Evolutionary conservation across 2,797 vertebrate species (phyloP), one percentile per base, ranked within the genome.

Genomic region (Champsocephalus gunnari): DNA sequence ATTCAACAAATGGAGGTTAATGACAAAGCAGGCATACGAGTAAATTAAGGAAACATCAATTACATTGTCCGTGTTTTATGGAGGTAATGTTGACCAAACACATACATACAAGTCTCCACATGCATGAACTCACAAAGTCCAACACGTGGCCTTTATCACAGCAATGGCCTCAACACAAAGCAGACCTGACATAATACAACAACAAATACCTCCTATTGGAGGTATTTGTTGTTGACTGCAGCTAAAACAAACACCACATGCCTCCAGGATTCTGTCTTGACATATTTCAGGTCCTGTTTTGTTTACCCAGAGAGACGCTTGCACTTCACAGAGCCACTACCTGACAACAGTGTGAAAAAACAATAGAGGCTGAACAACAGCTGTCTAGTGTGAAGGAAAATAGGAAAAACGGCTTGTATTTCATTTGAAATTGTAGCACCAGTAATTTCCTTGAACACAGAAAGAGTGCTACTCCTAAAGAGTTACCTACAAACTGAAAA

Each of bases 221-320:
- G 21, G 21, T 21, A 21, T 21, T 21, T 21, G 21, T 21, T 21
- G 21, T 21, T 21, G 21, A 59, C 32, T 49, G 66, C 21, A 59
- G 66, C 61, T 44, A 47, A 63, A 58, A 51, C 57, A 85, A 79
- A 84, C 63, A 82, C 28, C 38, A 17, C 16, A 49, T 45, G 47
- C 43, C 57, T 77, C 51, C 55, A 50, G 50, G 57, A 77, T 80
- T 64, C 61, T 5, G 21, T 69, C 62, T 62, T 61, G 49, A 75
- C 59, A 77, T 74, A 79, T 80, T 76, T 79, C 76, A 76, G 12
- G 38, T 66, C 67, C 61, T 49, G 57, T 61, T 81, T 66, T 57
- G 69, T 76, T 83, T 74, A 75, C 69, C 53, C 45, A 41, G 45
- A 44, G 64, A 75, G 75, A 41, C 4, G 4, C 55, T 57, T 62